Evolutionary conservation across 2,888 invertebrate genomes (phyloP), one percentile per base, ranked within the genome.

Genomic region (Schrankia costaestrigalis): DNA sequence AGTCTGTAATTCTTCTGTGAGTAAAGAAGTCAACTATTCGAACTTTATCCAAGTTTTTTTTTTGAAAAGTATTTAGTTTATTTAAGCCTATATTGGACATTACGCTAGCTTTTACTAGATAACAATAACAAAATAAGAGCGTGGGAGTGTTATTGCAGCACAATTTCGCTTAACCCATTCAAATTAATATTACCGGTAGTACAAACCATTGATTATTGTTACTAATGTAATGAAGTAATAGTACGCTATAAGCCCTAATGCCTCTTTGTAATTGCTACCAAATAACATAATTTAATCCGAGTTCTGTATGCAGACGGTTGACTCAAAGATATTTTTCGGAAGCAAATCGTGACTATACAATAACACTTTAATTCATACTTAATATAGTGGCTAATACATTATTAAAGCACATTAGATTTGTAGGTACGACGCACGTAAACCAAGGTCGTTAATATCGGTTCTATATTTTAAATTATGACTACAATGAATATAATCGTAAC

Each of bases 341-440:
- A 72, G 69, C 70, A 69, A 64, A 60, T 78, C 81, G 80, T 82
- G 79, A 82, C 78, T 63, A 49, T 49, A 69, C 70, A 71, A 78
- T 80, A 76, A 80, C 79, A 72, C 59, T 58, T 56, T 68, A 71
- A 71, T 71, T 70, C 57, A 56, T 57, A 62, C 59, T 61, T 63
- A 75, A 73, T 69, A 55, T 67, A 60, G 68, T 69, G 67, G 69
- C 71, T 71, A 66, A 76, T 71, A 70, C 65, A 59, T 72, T 67
- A 75, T 78, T 64, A 71, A 59, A 62, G 59, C 61, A 65, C 65
- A 70, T 69, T 71, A 67, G 62, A 63, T 62, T 61, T 55, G 60
- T 59, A n/a, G n/a, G n/a, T n/a, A 53, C 46, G 64, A 64, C 57
- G 51, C 50, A 56, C 50, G 54, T 36, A 49, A 57, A 50, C 43